Evolutionary conservation across 2,113 vertebrate genomes (phyloP).

Genomic region (Hiodon alosoides): DNA sequence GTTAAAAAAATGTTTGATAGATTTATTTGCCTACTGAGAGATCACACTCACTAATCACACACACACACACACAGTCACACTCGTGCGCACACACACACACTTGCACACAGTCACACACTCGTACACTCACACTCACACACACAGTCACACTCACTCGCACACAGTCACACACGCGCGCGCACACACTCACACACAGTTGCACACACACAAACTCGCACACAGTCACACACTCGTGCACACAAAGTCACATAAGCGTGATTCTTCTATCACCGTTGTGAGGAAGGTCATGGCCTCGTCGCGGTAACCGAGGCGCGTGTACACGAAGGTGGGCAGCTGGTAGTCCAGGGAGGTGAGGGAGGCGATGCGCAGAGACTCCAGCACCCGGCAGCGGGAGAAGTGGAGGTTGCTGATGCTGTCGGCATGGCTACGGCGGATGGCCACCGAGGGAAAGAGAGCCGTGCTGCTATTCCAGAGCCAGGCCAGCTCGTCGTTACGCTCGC

Average conservation of each 20-base stretch:
- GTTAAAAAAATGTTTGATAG: no score
- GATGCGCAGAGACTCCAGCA: slow-evolving; percentile 64
- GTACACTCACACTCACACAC: no score
- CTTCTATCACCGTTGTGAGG: slow-evolving; percentile 61
- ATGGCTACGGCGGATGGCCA: slow-evolving; percentile 57
- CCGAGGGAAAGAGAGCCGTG: slow-evolving; percentile 66
- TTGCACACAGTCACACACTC: no score
- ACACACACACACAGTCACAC: no score
- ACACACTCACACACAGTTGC: neutral
- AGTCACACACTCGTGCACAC: neutral
- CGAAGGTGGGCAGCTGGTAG: slow-evolving; percentile 65
- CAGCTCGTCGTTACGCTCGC: slow-evolving; percentile 69
- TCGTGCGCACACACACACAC: no score
- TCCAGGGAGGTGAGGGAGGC: slow-evolving; percentile 57
- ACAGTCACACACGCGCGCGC: neutral
- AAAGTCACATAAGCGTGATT: no score
- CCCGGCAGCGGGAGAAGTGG: slow-evolving; percentile 66
- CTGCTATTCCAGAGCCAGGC: slow-evolving; percentile 76
- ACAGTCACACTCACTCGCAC: neutral
- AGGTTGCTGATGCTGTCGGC: slow-evolving; percentile 55
- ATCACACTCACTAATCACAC: no score
- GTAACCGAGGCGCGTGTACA: slow-evolving; percentile 68
- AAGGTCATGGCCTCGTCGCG: slow-evolving; percentile 66
- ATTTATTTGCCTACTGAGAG: no score
- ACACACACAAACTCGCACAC: neutral